Evolutionary conservation across 2,888 invertebrate species (phyloP).

Genomic region (Apodemia mormo): DNA sequence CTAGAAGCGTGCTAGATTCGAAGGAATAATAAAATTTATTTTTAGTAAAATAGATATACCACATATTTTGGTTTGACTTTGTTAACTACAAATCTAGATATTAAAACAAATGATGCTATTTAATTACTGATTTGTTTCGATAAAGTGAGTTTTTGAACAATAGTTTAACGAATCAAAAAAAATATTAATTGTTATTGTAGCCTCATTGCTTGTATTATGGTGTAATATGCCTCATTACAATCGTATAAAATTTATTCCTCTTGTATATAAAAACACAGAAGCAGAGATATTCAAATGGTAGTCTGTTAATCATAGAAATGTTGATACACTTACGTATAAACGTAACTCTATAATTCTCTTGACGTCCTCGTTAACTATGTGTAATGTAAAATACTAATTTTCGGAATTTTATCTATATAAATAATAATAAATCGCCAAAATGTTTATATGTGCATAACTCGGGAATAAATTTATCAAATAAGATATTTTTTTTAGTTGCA

Average conservation of each 20-base stretch:
- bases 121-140: no score
- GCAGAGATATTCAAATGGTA: background rate
- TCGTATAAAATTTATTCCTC: background rate
- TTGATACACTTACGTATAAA: no score
- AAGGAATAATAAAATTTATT: slow-evolving; percentile 14
- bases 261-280: background rate
- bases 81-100: background rate
- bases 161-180: background rate
- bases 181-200: background rate
- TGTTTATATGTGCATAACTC: no score
- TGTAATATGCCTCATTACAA: background rate
- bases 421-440: no score
- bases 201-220: slow-evolving; percentile 1
- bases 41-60: slow-evolving; percentile 6
- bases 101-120: background rate
- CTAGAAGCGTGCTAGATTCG: slow-evolving; percentile 9
- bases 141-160: background rate
- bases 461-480: no score
- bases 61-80: background rate
- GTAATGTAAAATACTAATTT: no score
- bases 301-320: background rate
- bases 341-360: no score
- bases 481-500: no score
- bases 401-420: no score
- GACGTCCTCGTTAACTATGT: no score